Evolutionary conservation across 2,797 vertebrate species (phyloP).

Genomic region (Acridotheres tristis): DNA sequence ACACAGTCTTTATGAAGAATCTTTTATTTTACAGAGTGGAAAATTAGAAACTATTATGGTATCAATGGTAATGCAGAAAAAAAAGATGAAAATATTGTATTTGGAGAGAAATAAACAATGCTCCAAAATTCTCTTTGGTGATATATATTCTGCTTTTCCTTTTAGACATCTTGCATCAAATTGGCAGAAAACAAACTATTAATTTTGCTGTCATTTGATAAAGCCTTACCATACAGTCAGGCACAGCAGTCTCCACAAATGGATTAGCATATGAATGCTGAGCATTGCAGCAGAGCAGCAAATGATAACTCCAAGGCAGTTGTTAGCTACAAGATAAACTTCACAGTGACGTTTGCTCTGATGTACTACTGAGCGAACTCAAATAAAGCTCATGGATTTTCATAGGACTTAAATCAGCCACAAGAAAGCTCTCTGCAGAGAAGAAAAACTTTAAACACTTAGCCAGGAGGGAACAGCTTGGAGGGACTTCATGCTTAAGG

Average conservation of each 20-base stretch:
- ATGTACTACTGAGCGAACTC: background rate
- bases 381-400: background rate
- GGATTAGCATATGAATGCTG: slow-evolving; percentile 36
- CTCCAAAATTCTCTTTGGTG: background rate
- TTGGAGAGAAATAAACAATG: background rate
- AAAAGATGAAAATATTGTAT: background rate
- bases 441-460: background rate
- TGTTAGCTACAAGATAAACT: background rate
- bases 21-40: background rate
- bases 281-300: background rate
- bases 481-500: background rate
- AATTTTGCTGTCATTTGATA: slow-evolving; percentile 40
- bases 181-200: slow-evolving; percentile 13
- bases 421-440: background rate
- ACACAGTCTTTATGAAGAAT: background rate
- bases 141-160: background rate
- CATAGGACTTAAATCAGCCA: background rate
- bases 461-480: background rate
- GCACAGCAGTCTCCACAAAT: background rate
- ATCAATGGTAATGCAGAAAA: background rate
- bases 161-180: background rate
- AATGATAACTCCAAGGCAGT: background rate
- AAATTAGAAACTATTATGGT: background rate
- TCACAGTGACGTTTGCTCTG: background rate
- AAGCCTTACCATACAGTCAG: background rate